Evolutionary conservation across 2,113 vertebrate genomes (phyloP).

Genomic region (Budorcas taxicolor): DNA sequence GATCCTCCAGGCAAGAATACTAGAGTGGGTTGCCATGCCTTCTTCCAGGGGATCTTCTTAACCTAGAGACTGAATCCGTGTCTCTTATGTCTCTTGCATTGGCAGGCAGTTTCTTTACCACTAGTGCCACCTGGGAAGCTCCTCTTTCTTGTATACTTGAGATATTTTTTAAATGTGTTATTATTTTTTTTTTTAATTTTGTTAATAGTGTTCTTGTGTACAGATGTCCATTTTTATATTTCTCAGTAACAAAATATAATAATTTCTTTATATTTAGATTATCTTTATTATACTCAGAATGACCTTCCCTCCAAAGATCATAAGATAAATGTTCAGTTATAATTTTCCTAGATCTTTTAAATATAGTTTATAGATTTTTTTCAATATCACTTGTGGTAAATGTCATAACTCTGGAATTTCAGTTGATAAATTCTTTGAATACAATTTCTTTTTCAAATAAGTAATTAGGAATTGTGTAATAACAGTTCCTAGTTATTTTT

Average conservation of each 20-base stretch:
- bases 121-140: background rate
- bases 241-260: background rate
- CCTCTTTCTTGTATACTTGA: background rate
- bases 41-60: background rate
- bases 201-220: background rate
- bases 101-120: background rate
- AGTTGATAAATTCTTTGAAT: background rate
- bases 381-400: background rate
- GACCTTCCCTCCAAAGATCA: background rate
- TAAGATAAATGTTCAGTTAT: background rate
- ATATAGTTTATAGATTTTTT: background rate
- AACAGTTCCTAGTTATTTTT: background rate
- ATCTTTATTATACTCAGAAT: background rate
- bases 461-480: background rate
- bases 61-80: background rate
- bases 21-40: background rate
- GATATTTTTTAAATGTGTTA: background rate
- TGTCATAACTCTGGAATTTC: background rate
- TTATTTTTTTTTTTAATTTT: background rate
- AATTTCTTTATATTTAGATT: background rate
- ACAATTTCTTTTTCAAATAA: background rate
- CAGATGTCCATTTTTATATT: background rate
- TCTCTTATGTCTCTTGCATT: background rate
- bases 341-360: background rate
- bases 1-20: background rate